Percentiles rank a stretch among this genome's conserved stretches.
Evolutionary conservation across 2,113 vertebrate species (phyloP).

Genomic region (Tor tambroides): DNA sequence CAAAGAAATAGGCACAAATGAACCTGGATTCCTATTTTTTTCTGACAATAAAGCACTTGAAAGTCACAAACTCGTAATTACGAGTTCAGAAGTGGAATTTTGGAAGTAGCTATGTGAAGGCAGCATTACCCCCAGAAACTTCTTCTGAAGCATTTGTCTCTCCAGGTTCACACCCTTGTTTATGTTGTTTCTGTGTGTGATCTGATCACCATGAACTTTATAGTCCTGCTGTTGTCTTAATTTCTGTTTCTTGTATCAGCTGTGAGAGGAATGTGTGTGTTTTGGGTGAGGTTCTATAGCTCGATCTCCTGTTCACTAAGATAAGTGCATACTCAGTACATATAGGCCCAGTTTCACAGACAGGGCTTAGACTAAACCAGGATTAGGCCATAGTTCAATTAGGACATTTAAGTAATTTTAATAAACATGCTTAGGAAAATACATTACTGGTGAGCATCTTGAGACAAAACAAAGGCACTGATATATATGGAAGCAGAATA

Average conservation of each 20-base stretch:
- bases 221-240: slow-evolving; percentile 9
- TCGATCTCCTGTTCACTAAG: background rate
- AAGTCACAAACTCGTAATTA: background rate
- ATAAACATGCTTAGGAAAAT: no score
- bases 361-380: no score
- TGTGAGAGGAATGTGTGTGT: slow-evolving; percentile 25
- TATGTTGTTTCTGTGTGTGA: background rate
- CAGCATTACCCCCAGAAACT: background rate
- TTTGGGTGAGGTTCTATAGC: slow-evolving; percentile 23
- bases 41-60: no score
- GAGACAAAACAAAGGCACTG: no score
- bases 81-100: background rate
- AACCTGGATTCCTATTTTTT: no score
- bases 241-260: slow-evolving; percentile 12
- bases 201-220: background rate
- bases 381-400: no score
- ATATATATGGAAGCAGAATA: no score
- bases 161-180: slow-evolving; percentile 12
- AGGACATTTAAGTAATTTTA: no score
- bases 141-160: background rate
- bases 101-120: background rate
- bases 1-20: no score
- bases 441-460: no score
- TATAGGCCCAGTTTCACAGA: no score
- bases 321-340: background rate